Base-by-base conservation (phyloP, 2,888 invertebrate species). In the Pheosia tremula region DNA sequence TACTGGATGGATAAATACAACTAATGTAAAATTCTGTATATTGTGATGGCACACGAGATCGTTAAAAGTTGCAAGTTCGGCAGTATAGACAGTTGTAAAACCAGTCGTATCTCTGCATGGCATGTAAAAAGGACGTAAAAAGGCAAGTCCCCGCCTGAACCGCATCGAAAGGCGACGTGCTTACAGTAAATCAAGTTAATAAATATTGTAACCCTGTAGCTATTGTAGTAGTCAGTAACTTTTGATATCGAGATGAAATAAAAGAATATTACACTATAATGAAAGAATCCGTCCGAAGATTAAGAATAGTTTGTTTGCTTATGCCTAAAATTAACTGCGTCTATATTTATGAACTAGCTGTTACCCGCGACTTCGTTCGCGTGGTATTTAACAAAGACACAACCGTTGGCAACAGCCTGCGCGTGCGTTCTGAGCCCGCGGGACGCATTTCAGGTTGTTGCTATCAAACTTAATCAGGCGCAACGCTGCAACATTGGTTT, bases 171-270 rank as follows among this genome's bases (percentile, higher is more conserved):
- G 62, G 60, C 59, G 69, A 82, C 84, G 84, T 83, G 84, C 76
- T 64, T 65, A 62, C 59, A 71, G 71, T 74, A 79, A 83, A 83
- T 82, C 74, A 82, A 77, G 82, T 78, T 76, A 83, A 83, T 83
- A 80, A 72, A 67, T 64, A 59, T 67, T 59, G 64, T 56, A 62
- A 45, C 24, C 3, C 7, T 6, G 50, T 49, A 63, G 36, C 53
- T 11, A 68, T 61, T 43, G 59, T 57, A 63, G 55, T 57, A 59
- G 57, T 53, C 52, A 68, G 8, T 47, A 9, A 47, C 45, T 8
- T 5, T 5, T 45, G 9, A 10, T 0, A 8, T 10, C 4, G 47
- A n/a, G 5, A 5, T n/a, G n/a, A 47, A 43, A 43, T 8, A 43
- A 8, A 43, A 24, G 24, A 24, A 24, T 24, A 24, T 24, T 24